These are phyloP conservation scores for Syngnathoides biaculeatus DNA, from an alignment of 2,113 vertebrate genomes.

Conservation along the genomic window DNA sequence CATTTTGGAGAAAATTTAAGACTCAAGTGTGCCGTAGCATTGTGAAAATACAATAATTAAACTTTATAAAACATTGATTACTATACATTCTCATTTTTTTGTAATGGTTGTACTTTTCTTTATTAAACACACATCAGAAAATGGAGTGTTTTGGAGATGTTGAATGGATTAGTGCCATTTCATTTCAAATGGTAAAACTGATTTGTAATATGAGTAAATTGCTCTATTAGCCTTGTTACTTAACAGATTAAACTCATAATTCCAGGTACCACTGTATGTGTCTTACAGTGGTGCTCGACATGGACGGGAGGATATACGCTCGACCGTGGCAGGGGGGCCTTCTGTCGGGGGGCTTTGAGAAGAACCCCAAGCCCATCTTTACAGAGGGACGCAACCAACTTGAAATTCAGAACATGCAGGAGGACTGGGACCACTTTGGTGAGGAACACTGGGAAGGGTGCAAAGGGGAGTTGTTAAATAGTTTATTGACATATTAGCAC, in stretches of 20 bases:
- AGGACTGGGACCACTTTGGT: constrained; percentile 99
- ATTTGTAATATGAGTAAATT: too few species aligned
- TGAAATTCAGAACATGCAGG: constrained; percentile 94
- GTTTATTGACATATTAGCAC: not conserved
- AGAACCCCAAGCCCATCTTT: constrained; percentile 98
- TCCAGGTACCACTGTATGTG: not conserved
- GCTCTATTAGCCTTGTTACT: too few species aligned
- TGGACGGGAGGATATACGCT: constrained; percentile 91
- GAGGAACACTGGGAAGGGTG: constrained; percentile 14
- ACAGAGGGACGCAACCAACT: constrained; percentile 93
- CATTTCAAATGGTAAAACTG: too few species aligned
- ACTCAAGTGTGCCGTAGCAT: too few species aligned
- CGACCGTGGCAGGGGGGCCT: constrained; percentile 92
- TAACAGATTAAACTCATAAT: not conserved
- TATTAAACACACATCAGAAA: too few species aligned
- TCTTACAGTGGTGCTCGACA: constrained; percentile 82
- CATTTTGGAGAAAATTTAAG: too few species aligned
- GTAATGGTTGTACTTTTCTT: too few species aligned
- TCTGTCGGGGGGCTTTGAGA: constrained; percentile 94
- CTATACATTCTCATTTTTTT: too few species aligned
- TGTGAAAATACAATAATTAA: too few species aligned
- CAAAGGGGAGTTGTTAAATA: not conserved
- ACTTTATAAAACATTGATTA: too few species aligned
- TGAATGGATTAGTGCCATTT: too few species aligned
- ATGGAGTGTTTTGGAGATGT: too few species aligned